Percentiles rank a stretch among this genome's conserved stretches.
Evolutionary conservation across 2,888 invertebrate species (phyloP).

Genomic region (Saturnia pavonia): DNA sequence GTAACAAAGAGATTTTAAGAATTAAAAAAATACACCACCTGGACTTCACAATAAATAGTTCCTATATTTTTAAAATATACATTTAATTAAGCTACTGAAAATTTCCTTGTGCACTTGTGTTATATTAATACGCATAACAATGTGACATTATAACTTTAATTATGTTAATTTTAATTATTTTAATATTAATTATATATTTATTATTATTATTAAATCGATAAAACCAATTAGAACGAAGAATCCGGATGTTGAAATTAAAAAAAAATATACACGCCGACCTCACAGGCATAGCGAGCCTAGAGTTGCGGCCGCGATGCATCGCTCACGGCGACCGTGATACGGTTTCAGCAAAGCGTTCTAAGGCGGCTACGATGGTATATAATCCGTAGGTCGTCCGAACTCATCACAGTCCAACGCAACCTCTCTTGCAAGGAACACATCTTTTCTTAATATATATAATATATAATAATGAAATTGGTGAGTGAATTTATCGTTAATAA

Average conservation of each 20-base stretch:
- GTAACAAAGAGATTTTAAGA: no score
- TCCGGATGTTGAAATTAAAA: slow-evolving; percentile 22
- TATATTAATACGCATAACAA: not conserved
- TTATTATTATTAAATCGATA: no score
- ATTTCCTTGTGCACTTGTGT: no score
- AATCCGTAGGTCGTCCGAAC: slow-evolving; percentile 51
- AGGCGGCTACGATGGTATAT: slow-evolving; percentile 59
- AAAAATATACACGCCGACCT: slow-evolving; percentile 11
- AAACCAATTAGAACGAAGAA: slow-evolving; percentile 6
- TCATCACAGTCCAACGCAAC: slow-evolving; percentile 66
- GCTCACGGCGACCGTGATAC: slow-evolving; percentile 63
- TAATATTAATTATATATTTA: no score
- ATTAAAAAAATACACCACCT: no score
- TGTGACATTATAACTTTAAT: no score
- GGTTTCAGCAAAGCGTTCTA: slow-evolving; percentile 61
- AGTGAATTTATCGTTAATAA: slow-evolving; percentile 41
- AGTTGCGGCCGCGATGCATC: slow-evolving; percentile 14
- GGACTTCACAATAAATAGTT: no score
- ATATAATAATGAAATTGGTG: slow-evolving; percentile 73
- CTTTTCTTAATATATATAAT: slow-evolving; percentile 36
- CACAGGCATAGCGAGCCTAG: slow-evolving; percentile 13
- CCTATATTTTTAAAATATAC: no score
- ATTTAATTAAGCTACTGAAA: no score
- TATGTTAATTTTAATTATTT: no score
- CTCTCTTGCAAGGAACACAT: slow-evolving; percentile 50